Conservation (phyloP, 2,888 invertebrate species). For the Tuberolachnus salignus region DNA sequence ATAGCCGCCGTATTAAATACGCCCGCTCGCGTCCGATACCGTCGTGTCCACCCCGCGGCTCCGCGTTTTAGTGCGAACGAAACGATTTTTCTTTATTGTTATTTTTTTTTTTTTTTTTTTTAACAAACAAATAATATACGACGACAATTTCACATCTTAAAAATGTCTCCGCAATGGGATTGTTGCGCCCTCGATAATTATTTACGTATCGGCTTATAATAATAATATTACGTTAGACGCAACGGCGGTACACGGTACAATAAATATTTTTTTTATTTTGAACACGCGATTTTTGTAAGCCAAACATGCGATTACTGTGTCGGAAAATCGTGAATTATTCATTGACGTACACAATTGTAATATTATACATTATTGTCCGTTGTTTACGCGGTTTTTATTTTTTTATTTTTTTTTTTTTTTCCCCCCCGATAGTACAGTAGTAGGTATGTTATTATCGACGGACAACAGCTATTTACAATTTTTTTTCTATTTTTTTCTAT, state of each 20-base stretch:
- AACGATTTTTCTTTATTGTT: neutral
- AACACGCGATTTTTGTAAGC: neutral
- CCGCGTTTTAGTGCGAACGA: neutral
- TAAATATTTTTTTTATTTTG: neutral
- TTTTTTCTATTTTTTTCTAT: neutral
- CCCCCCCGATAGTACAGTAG: no score
- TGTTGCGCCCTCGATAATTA: no score
- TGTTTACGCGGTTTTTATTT: neutral
- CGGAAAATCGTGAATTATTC: neutral
- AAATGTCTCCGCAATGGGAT: neutral
- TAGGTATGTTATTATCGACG: neutral
- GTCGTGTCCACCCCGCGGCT: no score
- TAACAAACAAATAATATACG: neutral
- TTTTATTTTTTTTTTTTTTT: no score
- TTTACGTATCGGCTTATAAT: no score
- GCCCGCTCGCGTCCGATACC: neutral
- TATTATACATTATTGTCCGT: neutral
- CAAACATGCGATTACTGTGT: neutral
- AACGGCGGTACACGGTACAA: neutral
- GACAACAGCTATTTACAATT: no score
- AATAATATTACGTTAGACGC: no score
- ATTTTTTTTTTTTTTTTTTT: neutral
- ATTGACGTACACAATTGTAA: neutral
- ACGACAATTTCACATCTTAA: neutral
- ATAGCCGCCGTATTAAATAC: neutral